Evolutionary conservation across 2,797 vertebrate genomes (phyloP).

Genomic region (Pangasius mekongensis): DNA sequence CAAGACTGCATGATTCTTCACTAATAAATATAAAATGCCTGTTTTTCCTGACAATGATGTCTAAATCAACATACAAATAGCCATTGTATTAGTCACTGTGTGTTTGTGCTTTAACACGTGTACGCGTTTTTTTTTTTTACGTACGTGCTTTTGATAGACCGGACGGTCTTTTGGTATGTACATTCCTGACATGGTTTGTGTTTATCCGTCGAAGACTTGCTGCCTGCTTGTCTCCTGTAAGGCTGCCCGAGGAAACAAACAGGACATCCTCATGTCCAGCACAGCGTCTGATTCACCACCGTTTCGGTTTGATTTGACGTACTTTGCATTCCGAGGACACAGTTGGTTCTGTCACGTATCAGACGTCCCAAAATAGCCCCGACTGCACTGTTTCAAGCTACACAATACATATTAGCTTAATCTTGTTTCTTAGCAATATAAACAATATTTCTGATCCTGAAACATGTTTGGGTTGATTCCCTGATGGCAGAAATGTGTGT

Average conservation of each 20-base stretch:
- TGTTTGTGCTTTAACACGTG: conserved; percentile 7
- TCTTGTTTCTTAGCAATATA: not conserved
- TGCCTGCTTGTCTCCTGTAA: conserved; percentile 59
- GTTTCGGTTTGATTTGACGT: conserved; percentile 56
- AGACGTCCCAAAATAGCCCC: conserved; percentile 12
- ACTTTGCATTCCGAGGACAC: conserved; percentile 40
- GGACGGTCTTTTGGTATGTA: conserved; percentile 68
- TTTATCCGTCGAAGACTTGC: conserved; percentile 62
- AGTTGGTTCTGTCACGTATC: conserved; percentile 18
- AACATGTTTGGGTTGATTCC: not conserved
- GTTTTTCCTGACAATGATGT: not conserved
- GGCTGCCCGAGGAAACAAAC: conserved; percentile 64
- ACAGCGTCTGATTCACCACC: conserved; percentile 59
- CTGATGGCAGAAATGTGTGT: not conserved
- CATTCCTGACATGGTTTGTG: conserved; percentile 72
- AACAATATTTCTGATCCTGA: not conserved
- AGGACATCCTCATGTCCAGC: conserved; percentile 69
- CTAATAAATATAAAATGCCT: not conserved
- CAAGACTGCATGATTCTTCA: not conserved
- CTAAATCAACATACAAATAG: not conserved
- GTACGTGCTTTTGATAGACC: conserved; percentile 28
- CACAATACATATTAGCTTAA: not conserved
- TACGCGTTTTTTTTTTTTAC: not conserved
- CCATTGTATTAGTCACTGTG: not conserved
- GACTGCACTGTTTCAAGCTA: not conserved